phyloP scores from a whole-genome alignment of 2,113 vertebrate species.

The Macquaria australasica region DNA sequence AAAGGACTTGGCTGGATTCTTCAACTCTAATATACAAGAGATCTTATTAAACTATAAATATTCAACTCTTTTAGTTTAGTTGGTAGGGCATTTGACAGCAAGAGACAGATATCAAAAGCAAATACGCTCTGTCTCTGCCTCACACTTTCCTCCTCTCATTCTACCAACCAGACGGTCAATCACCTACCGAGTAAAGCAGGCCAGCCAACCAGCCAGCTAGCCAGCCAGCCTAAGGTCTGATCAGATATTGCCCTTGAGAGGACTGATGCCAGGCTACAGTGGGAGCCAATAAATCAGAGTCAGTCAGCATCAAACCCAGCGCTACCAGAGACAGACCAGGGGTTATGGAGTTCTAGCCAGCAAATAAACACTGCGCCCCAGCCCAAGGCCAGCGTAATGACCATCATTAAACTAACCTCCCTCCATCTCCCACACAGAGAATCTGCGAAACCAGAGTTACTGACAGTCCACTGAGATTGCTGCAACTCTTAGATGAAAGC shows the following conservation, averaged over 20 bases:
- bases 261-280: constrained; percentile 67
- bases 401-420: constrained; percentile 76
- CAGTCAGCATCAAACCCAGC: constrained; percentile 68
- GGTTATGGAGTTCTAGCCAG: constrained; percentile 70
- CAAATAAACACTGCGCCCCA: constrained; percentile 78
- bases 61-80: background rate
- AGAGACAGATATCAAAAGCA: constrained; percentile 4
- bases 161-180: constrained; percentile 46
- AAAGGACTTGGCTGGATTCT: constrained; percentile 16
- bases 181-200: constrained; percentile 19
- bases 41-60: constrained; percentile 46
- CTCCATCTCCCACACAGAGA: constrained; percentile 66
- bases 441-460: constrained; percentile 55
- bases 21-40: constrained; percentile 31
- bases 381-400: constrained; percentile 76
- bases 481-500: constrained; percentile 22
- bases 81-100: background rate
- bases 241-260: constrained; percentile 64
- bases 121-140: constrained; percentile 8
- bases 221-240: constrained; percentile 49
- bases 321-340: constrained; percentile 71
- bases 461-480: constrained; percentile 35
- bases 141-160: constrained; percentile 24
- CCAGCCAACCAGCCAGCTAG: constrained; percentile 26
- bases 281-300: constrained; percentile 78